Percentiles rank a stretch among this genome's conserved stretches.
phyloP scores from a whole-genome alignment of 92 coral and sea anemone genomes.

The Desmophyllum pertusum region DNA sequence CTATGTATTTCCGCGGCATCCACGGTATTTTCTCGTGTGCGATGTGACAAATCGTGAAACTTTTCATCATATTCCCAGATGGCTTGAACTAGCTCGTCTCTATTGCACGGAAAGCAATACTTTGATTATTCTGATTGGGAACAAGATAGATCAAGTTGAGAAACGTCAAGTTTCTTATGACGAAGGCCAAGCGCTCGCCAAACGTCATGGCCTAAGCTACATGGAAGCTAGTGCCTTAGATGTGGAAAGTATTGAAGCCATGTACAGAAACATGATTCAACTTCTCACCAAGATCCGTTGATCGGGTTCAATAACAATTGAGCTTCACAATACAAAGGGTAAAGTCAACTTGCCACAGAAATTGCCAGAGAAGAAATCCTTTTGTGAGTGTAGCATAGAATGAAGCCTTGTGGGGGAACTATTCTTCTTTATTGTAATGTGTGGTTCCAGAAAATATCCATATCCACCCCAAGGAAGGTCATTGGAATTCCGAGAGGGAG shows the following conservation, averaged over 20 bases:
- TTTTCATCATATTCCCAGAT: slow-evolving; percentile 55
- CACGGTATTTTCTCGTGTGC: slow-evolving; percentile 76
- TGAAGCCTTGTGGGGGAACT: neutral
- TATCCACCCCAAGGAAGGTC: no score
- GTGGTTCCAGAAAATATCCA: no score
- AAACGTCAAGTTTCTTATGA: slow-evolving; percentile 44
- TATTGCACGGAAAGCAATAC: slow-evolving; percentile 54
- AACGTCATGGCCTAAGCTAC: slow-evolving; percentile 53
- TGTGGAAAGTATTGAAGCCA: slow-evolving; percentile 55
- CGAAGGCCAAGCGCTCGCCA: slow-evolving; percentile 58
- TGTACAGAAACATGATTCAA: slow-evolving; percentile 66
- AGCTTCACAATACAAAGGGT: slow-evolving; percentile 3
- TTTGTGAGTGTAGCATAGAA: slow-evolving; percentile 26
- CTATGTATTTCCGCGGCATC: slow-evolving; percentile 74
- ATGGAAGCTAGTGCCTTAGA: slow-evolving; percentile 74
- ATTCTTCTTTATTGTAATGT: no score
- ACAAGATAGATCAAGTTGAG: slow-evolving; percentile 63
- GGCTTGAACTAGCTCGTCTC: slow-evolving; percentile 60
- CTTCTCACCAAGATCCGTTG: slow-evolving; percentile 60
- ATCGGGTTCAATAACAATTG: slow-evolving; percentile 49
- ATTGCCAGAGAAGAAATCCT: slow-evolving; percentile 32
- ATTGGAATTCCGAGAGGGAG: no score
- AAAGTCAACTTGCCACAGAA: slow-evolving; percentile 15
- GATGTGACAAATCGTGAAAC: slow-evolving; percentile 66
- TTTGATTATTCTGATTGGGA: slow-evolving; percentile 68